A percentile compares a stretch with the other conserved stretches of the same genome.
Evolutionary conservation across 2,797 vertebrate genomes (phyloP).

Genomic region (Podarcis siculus): DNA sequence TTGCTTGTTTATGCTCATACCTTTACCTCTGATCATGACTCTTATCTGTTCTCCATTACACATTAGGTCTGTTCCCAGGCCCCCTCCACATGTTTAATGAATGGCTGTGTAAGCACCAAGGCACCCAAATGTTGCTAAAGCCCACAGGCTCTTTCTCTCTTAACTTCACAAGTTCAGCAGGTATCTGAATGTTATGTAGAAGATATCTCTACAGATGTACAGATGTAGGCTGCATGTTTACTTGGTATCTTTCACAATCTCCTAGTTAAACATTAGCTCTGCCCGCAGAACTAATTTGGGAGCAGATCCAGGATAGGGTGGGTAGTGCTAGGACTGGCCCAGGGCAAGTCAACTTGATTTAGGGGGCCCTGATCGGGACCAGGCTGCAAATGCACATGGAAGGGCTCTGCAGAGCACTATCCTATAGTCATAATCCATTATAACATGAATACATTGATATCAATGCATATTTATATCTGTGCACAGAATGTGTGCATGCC

Average conservation of each 20-base stretch:
- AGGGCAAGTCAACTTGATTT: not conserved
- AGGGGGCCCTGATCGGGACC: too few relatives aligned
- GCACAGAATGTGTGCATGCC: not conserved
- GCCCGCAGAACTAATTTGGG: too few relatives aligned
- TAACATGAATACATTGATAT: not conserved
- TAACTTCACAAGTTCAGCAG: too few relatives aligned
- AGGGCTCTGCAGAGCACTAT: too few relatives aligned
- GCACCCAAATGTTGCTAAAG: not conserved
- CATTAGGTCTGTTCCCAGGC: not conserved
- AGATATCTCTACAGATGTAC: too few relatives aligned
- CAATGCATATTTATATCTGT: not conserved
- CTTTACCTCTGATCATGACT: not conserved
- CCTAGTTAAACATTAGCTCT: too few relatives aligned
- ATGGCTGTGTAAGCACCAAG: not conserved
- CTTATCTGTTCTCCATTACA: not conserved
- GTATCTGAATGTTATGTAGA: too few relatives aligned
- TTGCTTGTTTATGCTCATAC: not conserved
- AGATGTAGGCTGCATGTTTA: too few relatives aligned
- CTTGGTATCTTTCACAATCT: too few relatives aligned
- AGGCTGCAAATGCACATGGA: too few relatives aligned
- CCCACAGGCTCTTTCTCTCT: too few relatives aligned
- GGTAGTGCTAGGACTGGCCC: not conserved
- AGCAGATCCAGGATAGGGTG: too few relatives aligned
- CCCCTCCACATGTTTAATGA: not conserved
- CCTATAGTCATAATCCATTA: not conserved